A percentile compares a stretch with the other conserved stretches of the same genome.
phyloP scores from a whole-genome alignment of 2,113 vertebrate species.

The Stegastes partitus region DNA sequence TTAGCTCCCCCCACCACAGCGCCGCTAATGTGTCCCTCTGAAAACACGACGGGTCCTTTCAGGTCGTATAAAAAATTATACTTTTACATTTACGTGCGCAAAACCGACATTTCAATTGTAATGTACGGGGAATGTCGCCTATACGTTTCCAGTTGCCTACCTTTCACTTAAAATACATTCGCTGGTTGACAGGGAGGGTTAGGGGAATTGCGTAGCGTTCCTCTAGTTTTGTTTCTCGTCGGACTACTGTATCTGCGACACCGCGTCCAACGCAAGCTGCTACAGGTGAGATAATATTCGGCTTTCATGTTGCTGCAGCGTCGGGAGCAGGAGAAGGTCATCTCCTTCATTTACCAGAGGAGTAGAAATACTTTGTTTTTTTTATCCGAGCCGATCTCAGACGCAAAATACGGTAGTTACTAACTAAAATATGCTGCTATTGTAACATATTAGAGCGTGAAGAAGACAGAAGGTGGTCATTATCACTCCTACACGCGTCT shows the following conservation, averaged over 20 bases:
- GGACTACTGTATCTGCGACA: conserved; percentile 58
- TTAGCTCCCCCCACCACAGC: conserved; percentile 47
- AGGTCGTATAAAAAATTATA: neutral
- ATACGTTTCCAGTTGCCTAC: rapidly evolving
- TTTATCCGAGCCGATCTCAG: rapidly evolving
- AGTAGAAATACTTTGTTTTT: no score
- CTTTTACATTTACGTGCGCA: neutral
- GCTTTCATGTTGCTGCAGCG: conserved; percentile 15
- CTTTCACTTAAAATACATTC: neutral
- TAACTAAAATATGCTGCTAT: neutral
- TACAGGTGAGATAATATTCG: conserved; percentile 41
- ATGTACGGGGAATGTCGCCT: neutral
- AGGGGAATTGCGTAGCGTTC: neutral
- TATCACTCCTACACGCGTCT: neutral
- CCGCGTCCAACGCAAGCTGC: conserved; percentile 21
- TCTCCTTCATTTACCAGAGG: neutral
- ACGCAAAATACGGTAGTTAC: neutral
- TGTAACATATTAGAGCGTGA: neutral
- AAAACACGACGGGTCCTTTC: conserved; percentile 25
- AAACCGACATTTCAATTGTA: neutral
- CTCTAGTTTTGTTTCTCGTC: conserved; percentile 51
- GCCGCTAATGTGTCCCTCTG: conserved; percentile 56
- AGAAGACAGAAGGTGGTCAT: conserved; percentile 8
- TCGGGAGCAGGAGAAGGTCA: conserved; percentile 39
- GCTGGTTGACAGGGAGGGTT: neutral